Evolutionary conservation across 2,797 vertebrate species (phyloP).

Genomic region (Paguma larvata): DNA sequence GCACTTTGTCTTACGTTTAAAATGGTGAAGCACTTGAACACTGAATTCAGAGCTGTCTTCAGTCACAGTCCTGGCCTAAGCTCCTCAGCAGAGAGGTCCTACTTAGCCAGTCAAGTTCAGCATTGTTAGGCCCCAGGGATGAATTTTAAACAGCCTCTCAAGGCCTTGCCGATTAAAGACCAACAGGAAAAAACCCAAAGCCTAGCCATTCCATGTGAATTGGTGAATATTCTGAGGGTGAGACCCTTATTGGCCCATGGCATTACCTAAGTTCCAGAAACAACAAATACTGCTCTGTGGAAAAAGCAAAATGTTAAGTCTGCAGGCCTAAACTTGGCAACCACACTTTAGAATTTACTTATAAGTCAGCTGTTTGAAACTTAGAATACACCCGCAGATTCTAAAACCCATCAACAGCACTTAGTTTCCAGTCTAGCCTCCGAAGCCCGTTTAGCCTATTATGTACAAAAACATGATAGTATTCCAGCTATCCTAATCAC

Average conservation of each 20-base stretch:
- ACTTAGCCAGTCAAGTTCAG: neutral
- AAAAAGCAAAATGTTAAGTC: slow-evolving; percentile 49
- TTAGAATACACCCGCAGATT: slow-evolving; percentile 35
- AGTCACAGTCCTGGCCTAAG: neutral
- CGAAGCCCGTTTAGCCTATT: slow-evolving; percentile 46
- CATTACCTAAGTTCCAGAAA: slow-evolving; percentile 45
- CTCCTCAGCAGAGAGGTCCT: neutral
- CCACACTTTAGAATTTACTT: slow-evolving; percentile 63
- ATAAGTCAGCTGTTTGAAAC: slow-evolving; percentile 52
- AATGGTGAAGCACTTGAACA: neutral
- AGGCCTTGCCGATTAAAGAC: neutral
- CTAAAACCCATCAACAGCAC: slow-evolving; percentile 56
- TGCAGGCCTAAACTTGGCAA: neutral
- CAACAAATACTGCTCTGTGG: slow-evolving; percentile 51
- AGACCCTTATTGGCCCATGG: neutral
- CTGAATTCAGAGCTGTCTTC: neutral
- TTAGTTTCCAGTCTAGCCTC: slow-evolving; percentile 57
- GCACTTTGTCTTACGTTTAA: neutral
- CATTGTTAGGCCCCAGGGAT: slow-evolving; percentile 3
- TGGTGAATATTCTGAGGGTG: neutral
- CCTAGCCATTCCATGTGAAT: slow-evolving; percentile 21
- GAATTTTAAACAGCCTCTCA: neutral
- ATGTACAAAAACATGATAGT: slow-evolving; percentile 41
- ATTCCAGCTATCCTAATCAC: slow-evolving; percentile 25
- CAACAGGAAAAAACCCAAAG: neutral